A percentile compares a stretch with the other conserved stretches of the same genome.
phyloP scores from a whole-genome alignment of 2,113 vertebrate genomes.

The Centrocercus urophasianus region DNA sequence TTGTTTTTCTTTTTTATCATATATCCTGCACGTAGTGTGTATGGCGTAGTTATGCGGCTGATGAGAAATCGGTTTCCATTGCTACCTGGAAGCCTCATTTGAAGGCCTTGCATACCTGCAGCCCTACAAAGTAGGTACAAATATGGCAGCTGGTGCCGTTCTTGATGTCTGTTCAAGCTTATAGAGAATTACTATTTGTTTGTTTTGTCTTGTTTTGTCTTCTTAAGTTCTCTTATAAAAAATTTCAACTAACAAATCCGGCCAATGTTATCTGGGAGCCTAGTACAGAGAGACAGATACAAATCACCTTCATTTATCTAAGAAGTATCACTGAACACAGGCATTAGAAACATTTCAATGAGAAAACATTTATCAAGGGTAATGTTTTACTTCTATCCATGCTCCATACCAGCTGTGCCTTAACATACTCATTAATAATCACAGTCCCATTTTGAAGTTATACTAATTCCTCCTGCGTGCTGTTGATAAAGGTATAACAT shows the following conservation, averaged over 20 bases:
- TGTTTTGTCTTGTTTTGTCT: conserved; percentile 59
- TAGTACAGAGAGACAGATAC: neutral
- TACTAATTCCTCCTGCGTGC: neutral
- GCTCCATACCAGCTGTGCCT: neutral
- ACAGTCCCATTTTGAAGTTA: neutral
- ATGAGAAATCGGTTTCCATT: conserved; percentile 99
- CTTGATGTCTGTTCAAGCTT: conserved; percentile 75
- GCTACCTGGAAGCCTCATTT: conserved; percentile 99
- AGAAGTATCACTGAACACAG: neutral
- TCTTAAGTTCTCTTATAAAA: conserved; percentile 33
- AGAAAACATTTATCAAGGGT: neutral
- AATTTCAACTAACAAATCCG: conserved; percentile 53
- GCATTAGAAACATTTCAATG: neutral
- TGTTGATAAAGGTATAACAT: neutral
- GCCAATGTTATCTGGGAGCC: conserved; percentile 46
- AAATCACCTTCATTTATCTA: neutral
- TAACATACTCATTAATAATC: neutral
- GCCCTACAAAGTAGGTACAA: conserved; percentile 98
- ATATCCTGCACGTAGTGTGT: conserved; percentile 93
- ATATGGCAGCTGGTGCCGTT: conserved; percentile 83
- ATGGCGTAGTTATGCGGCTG: conserved; percentile 99
- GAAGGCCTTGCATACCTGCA: conserved; percentile 99
- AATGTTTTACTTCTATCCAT: neutral
- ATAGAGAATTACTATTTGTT: conserved; percentile 62
- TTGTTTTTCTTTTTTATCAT: conserved; percentile 74